phyloP scores from a whole-genome alignment of 2,113 vertebrate genomes.

The Raphicerus campestris region DNA sequence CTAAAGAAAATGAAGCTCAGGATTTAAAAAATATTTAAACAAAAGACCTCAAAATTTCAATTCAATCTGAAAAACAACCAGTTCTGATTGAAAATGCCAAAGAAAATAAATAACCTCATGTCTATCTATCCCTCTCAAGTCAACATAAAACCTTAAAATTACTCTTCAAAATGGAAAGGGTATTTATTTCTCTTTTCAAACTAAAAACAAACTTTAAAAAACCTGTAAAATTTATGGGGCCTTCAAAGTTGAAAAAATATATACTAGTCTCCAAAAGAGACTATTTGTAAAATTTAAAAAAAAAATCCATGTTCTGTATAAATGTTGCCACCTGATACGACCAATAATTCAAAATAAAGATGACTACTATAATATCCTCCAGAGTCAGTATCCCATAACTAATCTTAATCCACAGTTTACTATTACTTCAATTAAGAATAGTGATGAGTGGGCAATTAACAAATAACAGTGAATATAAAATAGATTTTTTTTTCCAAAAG shows the following conservation, averaged over 20 bases:
- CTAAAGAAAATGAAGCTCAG: neutral
- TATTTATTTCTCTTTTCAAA: neutral
- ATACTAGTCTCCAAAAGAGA: neutral
- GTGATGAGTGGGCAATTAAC: neutral
- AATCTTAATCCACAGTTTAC: neutral
- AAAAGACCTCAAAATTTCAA: conserved; percentile 11
- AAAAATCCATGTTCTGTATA: neutral
- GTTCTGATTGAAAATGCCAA: neutral
- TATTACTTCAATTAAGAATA: neutral
- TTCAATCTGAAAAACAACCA: neutral
- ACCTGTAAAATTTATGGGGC: neutral
- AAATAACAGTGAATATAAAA: neutral
- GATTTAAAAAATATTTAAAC: neutral
- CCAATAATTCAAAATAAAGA: neutral
- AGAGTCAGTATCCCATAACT: neutral
- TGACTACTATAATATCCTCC: neutral
- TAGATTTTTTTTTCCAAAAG: neutral
- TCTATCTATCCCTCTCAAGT: neutral
- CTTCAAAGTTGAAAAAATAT: neutral
- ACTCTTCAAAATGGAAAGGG: neutral
- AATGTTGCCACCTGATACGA: neutral
- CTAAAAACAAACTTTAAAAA: neutral
- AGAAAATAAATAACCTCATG: conserved; percentile 31
- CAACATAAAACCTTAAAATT: conserved; percentile 30
- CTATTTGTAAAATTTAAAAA: neutral